These are phyloP conservation scores for Apis cerana DNA, from an alignment of 1,140 invertebrate species.

Conservation along the genomic window DNA sequence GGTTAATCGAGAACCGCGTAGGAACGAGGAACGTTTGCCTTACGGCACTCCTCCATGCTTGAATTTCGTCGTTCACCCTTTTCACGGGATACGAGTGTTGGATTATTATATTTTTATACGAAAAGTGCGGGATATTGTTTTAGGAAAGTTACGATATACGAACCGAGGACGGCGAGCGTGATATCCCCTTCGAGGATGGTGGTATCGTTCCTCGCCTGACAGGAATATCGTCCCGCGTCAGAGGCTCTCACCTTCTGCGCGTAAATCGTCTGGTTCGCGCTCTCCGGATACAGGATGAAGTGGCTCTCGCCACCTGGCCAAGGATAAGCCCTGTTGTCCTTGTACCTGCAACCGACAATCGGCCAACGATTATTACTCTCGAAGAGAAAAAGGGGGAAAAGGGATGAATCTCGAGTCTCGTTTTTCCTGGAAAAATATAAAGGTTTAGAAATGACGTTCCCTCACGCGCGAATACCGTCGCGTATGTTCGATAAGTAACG, in stretches of 20 bases:
- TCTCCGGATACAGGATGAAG: conserved; percentile 88
- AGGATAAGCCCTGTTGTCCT: conserved; percentile 88
- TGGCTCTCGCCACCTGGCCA: conserved; percentile 86
- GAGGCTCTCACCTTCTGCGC: conserved; percentile 83
- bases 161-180: conserved; percentile 85
- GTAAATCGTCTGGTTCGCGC: conserved; percentile 90
- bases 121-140: too few species aligned
- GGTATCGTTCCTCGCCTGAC: conserved; percentile 86
- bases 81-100: too few species aligned
- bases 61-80: too few species aligned
- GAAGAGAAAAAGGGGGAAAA: neutral
- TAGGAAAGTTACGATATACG: conserved; percentile 66
- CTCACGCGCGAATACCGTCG: too few species aligned
- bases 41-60: too few species aligned
- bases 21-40: too few species aligned
- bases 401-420: too few species aligned
- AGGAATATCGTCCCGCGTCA: conserved; percentile 88
- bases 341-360: conserved; percentile 84
- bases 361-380: neutral
- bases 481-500: too few species aligned
- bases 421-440: too few species aligned
- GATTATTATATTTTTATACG: too few species aligned
- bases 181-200: conserved; percentile 85
- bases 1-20: too few species aligned
- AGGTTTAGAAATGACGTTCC: too few species aligned